A percentile compares a stretch with the other conserved stretches of the same genome.
These are phyloP conservation scores for Siniperca obscura DNA, from an alignment of 2,797 vertebrate genomes.

Conservation along the genomic window DNA sequence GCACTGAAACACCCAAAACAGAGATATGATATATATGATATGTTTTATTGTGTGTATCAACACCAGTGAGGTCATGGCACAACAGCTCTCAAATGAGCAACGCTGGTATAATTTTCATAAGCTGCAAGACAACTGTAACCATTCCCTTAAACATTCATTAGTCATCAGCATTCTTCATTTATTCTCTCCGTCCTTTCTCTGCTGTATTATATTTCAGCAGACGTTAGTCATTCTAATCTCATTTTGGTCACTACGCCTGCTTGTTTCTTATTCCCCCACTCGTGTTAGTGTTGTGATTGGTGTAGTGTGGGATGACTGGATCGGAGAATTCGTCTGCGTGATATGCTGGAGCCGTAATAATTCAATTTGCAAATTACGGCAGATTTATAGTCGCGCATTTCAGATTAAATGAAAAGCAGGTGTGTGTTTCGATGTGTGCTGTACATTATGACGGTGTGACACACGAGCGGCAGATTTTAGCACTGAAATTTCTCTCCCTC, in stretches of 20 bases:
- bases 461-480: constrained; percentile 15
- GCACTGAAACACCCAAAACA: constrained; percentile 19
- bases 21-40: constrained; percentile 7
- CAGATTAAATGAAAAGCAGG: constrained; percentile 60
- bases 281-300: constrained; percentile 26
- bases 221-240: constrained; percentile 53
- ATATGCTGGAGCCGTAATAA: constrained; percentile 48
- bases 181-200: constrained; percentile 20
- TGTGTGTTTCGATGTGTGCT: constrained; percentile 36
- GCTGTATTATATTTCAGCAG: constrained; percentile 26
- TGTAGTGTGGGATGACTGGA: constrained; percentile 43
- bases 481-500: constrained; percentile 18
- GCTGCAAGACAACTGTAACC: constrained; percentile 12
- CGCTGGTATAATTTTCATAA: constrained; percentile 13
- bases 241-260: constrained; percentile 36
- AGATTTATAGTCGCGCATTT: constrained; percentile 63
- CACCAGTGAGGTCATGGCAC: neutral
- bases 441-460: constrained; percentile 41
- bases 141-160: constrained; percentile 29
- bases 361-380: constrained; percentile 58
- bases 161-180: constrained; percentile 32
- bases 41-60: constrained; percentile 30
- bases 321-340: constrained; percentile 25
- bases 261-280: constrained; percentile 27
- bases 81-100: constrained; percentile 2